Percentiles rank a stretch among this genome's conserved stretches.
Conservation (phyloP, 1,140 invertebrate species). For the Eriosoma lanigerum region DNA sequence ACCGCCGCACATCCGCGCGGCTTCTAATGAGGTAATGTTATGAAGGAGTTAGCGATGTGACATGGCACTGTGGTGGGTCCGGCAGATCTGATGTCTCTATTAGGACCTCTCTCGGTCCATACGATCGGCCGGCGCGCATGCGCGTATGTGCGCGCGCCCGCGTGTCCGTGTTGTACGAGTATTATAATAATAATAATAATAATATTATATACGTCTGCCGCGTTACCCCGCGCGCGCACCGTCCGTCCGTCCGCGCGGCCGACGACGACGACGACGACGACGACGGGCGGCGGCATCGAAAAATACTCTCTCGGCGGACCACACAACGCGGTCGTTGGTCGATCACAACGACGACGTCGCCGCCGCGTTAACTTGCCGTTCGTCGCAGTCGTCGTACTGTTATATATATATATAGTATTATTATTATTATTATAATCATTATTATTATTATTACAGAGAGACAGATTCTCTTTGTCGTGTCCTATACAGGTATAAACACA, state of each 20-base stretch:
- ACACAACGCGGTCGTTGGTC: slow-evolving; percentile 51
- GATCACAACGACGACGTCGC: slow-evolving; percentile 43
- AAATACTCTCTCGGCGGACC: slow-evolving; percentile 45
- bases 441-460: too few species aligned
- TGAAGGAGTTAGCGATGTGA: slow-evolving; percentile 52
- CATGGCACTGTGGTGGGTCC: slow-evolving; percentile 52
- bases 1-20: slow-evolving; percentile 31
- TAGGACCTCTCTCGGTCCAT: slow-evolving; percentile 42
- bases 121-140: neutral
- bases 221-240: slow-evolving; percentile 32
- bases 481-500: too few species aligned
- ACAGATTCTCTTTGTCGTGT: too few species aligned
- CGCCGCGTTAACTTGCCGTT: slow-evolving; percentile 48
- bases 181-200: too few species aligned
- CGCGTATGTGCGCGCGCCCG: neutral
- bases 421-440: neutral
- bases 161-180: too few species aligned
- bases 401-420: neutral
- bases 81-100: slow-evolving; percentile 53
- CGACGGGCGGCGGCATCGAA: slow-evolving; percentile 21
- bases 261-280: neutral
- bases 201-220: neutral
- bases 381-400: slow-evolving; percentile 2
- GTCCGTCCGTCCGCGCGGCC: neutral
- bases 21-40: slow-evolving; percentile 51